Evolutionary conservation across 2,113 vertebrate species (phyloP), one percentile per base, ranked within the genome.

Genomic region (Limnothrissa miodon): DNA sequence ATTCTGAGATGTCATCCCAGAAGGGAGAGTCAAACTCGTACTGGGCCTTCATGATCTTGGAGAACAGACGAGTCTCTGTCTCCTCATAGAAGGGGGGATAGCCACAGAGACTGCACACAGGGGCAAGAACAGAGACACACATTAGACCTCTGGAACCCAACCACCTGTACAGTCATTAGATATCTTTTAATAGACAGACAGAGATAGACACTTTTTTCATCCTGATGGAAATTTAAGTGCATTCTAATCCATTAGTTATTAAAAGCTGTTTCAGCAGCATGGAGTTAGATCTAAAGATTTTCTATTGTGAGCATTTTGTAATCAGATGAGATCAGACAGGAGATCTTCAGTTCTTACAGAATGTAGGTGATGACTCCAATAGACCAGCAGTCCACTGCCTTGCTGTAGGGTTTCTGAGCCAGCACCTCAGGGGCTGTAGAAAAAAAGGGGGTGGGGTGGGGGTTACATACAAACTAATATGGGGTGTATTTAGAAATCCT

Each of bases 351-450:
- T 87, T 95, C 98, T 97, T 90, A 99, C 98, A 99, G 78, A 88
- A 99, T 99, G 81, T 99, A 99, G 39, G 97, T 97, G 93, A 99
- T 99, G 79, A 99, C 98, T 62, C 98, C 98, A 0, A 99, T 98
- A 21, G 98, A 99, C 98, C 98, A 99, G 93, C 98, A 99, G 91
- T 99, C 98, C 81, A 99, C 97, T 0, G 97, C 96, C 86, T 99
- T 98, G 91, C 97, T 98, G 92, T 99, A 99, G 0, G 98, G 98
- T 81, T 99, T 99, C 95, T 99, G 98, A 3, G 97, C 95, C 78
- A 99, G 90, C 66, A 99, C 98, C 39, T 99, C 98, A 0, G 98
- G 98, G 88, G 98, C 98, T 99, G 91, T 13, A 84, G 8, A 36
- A 4, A 9, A 39, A 29, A 74, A 29, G 33, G 8, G 29, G 36